Conservation (phyloP, 2,888 invertebrate genomes). For the Parapristionchus giblindavisi region DNA sequence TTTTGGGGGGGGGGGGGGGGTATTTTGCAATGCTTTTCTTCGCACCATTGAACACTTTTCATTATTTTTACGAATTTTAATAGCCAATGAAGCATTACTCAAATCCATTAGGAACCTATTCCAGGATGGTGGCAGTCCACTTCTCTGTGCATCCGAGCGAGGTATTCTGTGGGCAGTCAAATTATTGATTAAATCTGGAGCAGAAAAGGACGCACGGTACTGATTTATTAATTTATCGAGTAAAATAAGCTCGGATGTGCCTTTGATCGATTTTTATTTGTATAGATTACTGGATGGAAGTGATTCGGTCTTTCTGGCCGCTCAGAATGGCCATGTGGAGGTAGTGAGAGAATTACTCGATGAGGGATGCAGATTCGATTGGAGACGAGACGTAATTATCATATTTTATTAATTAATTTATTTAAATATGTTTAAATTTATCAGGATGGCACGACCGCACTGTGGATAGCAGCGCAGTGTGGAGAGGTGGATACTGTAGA, state of each 20-base stretch:
- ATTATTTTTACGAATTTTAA: not conserved
- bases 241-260: not conserved
- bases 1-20: too few species aligned
- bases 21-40: too few species aligned
- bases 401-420: not conserved
- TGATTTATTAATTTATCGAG: not conserved
- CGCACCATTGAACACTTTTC: too few species aligned
- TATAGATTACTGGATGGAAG: constrained; percentile 42
- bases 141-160: constrained; percentile 92
- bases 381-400: constrained; percentile 40
- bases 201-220: constrained; percentile 38
- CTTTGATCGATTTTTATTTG: not conserved
- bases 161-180: constrained; percentile 85
- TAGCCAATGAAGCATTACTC: not conserved
- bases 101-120: constrained; percentile 1
- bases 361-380: constrained; percentile 78
- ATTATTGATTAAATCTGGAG: constrained; percentile 73
- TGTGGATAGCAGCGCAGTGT: constrained; percentile 96
- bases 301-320: constrained; percentile 82
- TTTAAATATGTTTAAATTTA: not conserved
- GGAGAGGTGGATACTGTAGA: constrained; percentile 81
- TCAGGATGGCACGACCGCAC: constrained; percentile 77
- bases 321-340: constrained; percentile 90
- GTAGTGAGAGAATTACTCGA: constrained; percentile 80
- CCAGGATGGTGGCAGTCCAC: constrained; percentile 88